Evolutionary conservation across 2,113 vertebrate species (phyloP).

Genomic region (Tupaia tana): DNA sequence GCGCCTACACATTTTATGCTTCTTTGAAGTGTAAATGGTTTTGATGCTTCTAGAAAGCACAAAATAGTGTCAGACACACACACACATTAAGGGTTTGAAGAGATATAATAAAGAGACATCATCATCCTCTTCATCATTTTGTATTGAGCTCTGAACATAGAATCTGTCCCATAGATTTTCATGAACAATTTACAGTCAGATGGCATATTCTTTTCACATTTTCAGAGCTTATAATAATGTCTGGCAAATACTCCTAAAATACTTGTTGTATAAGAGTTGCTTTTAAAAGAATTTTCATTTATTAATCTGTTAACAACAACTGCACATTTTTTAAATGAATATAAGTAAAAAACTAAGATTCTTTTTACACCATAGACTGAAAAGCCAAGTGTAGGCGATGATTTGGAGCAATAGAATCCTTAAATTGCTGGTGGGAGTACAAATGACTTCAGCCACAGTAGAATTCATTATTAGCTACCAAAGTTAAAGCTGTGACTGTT

Average conservation of each 20-base stretch:
- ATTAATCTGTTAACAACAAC: neutral
- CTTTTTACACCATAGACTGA: neutral
- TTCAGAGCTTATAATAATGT: neutral
- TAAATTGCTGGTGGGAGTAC: neutral
- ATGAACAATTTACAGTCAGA: neutral
- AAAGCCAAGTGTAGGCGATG: neutral
- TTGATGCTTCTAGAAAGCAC: neutral
- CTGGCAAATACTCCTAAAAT: conserved; percentile 15
- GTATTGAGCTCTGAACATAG: neutral
- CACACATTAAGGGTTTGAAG: neutral
- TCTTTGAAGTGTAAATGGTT: neutral
- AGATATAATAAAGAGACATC: neutral
- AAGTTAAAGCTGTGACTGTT: neutral
- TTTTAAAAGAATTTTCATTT: neutral
- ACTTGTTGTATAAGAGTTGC: neutral
- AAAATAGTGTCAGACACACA: neutral
- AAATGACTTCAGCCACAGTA: neutral
- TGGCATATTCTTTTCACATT: neutral
- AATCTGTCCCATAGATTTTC: neutral
- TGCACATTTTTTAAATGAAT: neutral
- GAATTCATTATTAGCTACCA: neutral
- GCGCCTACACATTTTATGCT: neutral
- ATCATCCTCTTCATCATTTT: neutral
- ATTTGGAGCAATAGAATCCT: neutral
- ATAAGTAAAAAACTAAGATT: neutral